Base-by-base conservation (phyloP, 2,888 invertebrate species). In the Tridacna gigas region DNA sequence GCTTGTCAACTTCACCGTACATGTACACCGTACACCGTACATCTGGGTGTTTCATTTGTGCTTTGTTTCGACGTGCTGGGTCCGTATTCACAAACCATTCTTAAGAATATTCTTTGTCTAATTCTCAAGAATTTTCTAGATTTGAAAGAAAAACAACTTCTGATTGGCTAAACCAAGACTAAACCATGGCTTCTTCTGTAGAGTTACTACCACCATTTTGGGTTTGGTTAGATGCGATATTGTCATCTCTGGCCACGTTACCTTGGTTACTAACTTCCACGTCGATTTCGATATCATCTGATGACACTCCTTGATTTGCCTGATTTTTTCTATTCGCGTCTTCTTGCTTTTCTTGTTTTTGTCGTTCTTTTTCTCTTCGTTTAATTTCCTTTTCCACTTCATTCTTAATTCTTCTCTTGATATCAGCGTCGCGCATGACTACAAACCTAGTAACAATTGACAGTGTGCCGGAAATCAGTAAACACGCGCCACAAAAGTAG, bases 371-470 rank as follows among this genome's bases (percentile, higher is more conserved):
- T 47, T 69, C 45, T 22, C 18, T 45, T 47, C 47, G 0, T 18
- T 47, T 13, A 18, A n/a, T 45, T 47, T 69, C 69, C 11, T n/a
- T 37, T 20, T 69, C 69, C 45, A n/a, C n/a, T 69, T 69, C 69
- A 18, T 45, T 69, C 28, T 47, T 69, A 20, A 69, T 18, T 45
- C 69, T 37, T 69, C 45, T 47, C n/a, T 28, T 25, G 4, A 45
- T 5, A 22, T 69, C 45, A 11, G 47, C 47, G n/a, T 69, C 69
- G 69, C 69, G 69, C 45, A 69, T 18, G 11, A 69, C 69, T n/a
- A 69, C 47, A 45, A 69, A 69, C 20, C 69, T 69, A 1, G 69
- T 47, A 2, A 47, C 69, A 28, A 69, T n/a, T 4, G 69, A 69
- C 18, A 69, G 18, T 20, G 47, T n/a, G 4, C 51, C 51, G 56